A percentile compares a stretch with the other conserved stretches of the same genome.
phyloP scores from a whole-genome alignment of 2,113 vertebrate genomes.

The Oxygymnocypris stewartii region DNA sequence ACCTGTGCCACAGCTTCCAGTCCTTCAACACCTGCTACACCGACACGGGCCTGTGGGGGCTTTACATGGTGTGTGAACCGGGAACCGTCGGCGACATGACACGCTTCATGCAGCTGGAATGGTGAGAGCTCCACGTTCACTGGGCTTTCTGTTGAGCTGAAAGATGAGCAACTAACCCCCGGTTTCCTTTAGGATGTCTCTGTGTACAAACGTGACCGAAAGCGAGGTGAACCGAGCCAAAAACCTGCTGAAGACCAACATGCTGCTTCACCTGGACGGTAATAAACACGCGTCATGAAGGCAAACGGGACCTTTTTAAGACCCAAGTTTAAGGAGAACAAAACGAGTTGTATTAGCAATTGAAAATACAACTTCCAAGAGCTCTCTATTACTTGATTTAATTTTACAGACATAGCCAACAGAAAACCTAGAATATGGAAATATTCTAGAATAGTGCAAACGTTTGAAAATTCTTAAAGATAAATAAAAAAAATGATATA shows the following conservation, averaged over 20 bases:
- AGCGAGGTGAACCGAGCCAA: slow-evolving; percentile 88
- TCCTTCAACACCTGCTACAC: slow-evolving; percentile 99
- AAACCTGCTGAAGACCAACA: slow-evolving; percentile 97
- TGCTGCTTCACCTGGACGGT: slow-evolving; percentile 97
- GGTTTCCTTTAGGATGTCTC: slow-evolving; percentile 80
- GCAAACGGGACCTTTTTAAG: not conserved
- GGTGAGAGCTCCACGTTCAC: slow-evolving; percentile 74
- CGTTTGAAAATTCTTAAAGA: too few relatives aligned
- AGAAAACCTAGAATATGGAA: too few relatives aligned
- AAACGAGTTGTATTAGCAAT: too few relatives aligned
- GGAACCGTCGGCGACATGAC: slow-evolving; percentile 89
- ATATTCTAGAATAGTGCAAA: too few relatives aligned
- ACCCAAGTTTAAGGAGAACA: too few relatives aligned
- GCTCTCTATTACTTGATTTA: too few relatives aligned
- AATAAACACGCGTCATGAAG: not conserved
- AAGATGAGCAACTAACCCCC: not conserved
- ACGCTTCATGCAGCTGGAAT: slow-evolving; percentile 87
- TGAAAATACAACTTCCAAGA: too few relatives aligned
- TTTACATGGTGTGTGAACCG: slow-evolving; percentile 95
- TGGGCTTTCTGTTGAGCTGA: not conserved
- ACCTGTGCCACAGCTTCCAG: slow-evolving; percentile 97
- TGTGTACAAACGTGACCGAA: slow-evolving; percentile 89
- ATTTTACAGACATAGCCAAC: too few relatives aligned
- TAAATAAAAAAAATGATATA: too few relatives aligned
- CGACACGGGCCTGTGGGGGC: slow-evolving; percentile 95